Evolutionary conservation across 2,888 invertebrate genomes (phyloP).

Genomic region (Acleris holmiana): DNA sequence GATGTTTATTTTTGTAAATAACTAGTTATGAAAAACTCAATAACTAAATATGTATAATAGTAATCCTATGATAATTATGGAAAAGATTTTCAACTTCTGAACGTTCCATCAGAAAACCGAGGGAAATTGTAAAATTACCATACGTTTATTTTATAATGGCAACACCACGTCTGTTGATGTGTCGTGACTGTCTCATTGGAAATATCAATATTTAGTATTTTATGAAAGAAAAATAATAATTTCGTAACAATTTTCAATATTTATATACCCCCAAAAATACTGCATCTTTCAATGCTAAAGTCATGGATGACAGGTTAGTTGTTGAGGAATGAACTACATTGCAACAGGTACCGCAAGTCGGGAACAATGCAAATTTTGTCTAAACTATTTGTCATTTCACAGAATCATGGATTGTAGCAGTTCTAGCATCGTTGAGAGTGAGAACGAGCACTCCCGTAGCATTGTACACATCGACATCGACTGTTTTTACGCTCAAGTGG

Average conservation of each 20-base stretch:
- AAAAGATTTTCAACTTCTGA: neutral
- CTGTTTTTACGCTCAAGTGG: slow-evolving; percentile 94
- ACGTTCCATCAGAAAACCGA: slow-evolving; percentile 13
- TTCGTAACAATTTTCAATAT: slow-evolving; percentile 58
- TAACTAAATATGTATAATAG: too few relatives aligned
- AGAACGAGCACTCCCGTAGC: slow-evolving; percentile 85
- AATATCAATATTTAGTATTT: slow-evolving; percentile 80
- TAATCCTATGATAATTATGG: too few relatives aligned
- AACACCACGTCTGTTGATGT: slow-evolving; percentile 80
- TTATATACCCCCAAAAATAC: slow-evolving; percentile 62
- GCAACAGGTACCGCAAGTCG: slow-evolving; percentile 74
- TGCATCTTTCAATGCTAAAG: slow-evolving; percentile 65
- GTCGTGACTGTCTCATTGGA: slow-evolving; percentile 80
- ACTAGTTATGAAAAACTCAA: too few relatives aligned
- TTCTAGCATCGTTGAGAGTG: slow-evolving; percentile 67
- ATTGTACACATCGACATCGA: slow-evolving; percentile 93
- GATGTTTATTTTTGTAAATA: too few relatives aligned
- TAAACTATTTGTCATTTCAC: slow-evolving; percentile 65
- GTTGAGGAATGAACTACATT: slow-evolving; percentile 54
- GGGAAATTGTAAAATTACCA: slow-evolving; percentile 42
- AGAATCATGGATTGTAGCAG: slow-evolving; percentile 80
- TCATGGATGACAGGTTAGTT: slow-evolving; percentile 76
- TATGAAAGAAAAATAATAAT: slow-evolving; percentile 76
- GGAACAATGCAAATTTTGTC: slow-evolving; percentile 71
- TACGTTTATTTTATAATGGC: slow-evolving; percentile 51